Base-by-base conservation (phyloP, 2,113 vertebrate genomes). In the Chitala chitala region DNA sequence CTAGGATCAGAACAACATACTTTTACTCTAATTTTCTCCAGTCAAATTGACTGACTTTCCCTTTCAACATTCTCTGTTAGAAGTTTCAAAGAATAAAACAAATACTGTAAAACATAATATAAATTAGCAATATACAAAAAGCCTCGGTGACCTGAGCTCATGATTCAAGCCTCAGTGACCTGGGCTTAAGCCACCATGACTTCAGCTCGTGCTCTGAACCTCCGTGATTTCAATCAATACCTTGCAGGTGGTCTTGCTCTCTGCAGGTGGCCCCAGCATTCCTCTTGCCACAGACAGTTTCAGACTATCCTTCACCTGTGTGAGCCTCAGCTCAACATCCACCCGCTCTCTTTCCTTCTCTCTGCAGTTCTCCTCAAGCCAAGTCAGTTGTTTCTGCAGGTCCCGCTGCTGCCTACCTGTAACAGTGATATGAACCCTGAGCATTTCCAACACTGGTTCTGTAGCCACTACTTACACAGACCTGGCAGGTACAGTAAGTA, bases 231-330 rank as follows among this genome's bases (percentile, higher is more conserved):
- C n/a, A n/a, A n/a, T n/a, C 4, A 31, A 65, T 31, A 89, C 89
- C 73, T 90, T 90, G 7, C 78, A 77, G 48, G 83, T 88, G 55
- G 80, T 76, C 80, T 89, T 94, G 79, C 81, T 71, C 68, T 91
- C 89, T 44, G 92, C 72, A 0, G 93, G 86, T 3, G 93, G 87
- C 29, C 91, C 92, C 79, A 95, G 83, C 5, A 92, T 91, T 0
- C 95, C 95, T 75, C 94, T 92, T 0, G 96, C 95, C 88, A 98
- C 75, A 0, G 95, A 97, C 81, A 95, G 95, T 84, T 95, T 96
- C 75, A 99, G 87, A 76, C 90, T 92, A 79, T 98, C 95, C 84
- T 98, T 98, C 79, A 98, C 96, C 55, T 94, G 91, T 0, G 93
- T 93, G 46, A 99, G 91, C 81, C 80, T 82, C 53, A 99, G 91